Evolutionary conservation across 37 sponge, comb jelly and placozoan species (phyloP).

Genomic region (Chondrosia reniformis): DNA sequence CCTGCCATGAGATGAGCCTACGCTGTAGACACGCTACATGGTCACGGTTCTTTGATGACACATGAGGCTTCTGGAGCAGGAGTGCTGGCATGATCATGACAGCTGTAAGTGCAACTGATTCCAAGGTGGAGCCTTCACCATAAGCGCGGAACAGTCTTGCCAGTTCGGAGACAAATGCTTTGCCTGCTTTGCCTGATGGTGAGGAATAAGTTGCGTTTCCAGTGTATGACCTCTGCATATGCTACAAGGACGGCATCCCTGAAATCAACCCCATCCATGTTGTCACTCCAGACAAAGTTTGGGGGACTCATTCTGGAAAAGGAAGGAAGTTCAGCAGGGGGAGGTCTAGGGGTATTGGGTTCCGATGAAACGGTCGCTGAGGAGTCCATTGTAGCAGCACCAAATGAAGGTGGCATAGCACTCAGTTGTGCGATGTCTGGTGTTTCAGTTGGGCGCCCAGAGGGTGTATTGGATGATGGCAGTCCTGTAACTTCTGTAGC

Average conservation of each 20-base stretch:
- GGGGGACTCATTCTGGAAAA: not conserved
- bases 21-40: conserved; percentile 3
- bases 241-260: not conserved
- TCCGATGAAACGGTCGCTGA: not conserved
- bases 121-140: not conserved
- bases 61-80: not conserved
- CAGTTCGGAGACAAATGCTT: not conserved
- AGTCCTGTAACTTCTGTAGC: not conserved
- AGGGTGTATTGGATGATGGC: not conserved
- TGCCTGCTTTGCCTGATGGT: conserved; percentile 1
- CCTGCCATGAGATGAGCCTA: not conserved
- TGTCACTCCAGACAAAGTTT: not conserved
- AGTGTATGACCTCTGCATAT: not conserved
- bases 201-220: not conserved
- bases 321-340: not conserved
- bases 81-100: conserved; percentile 1
- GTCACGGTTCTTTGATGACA: not conserved
- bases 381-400: not conserved
- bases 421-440: not conserved
- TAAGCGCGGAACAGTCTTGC: not conserved
- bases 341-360: not conserved
- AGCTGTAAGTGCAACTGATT: not conserved
- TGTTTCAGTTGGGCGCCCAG: not conserved
- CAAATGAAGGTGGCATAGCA: not conserved
- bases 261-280: not conserved